Percentiles rank a stretch among this genome's conserved stretches.
Evolutionary conservation across 2,888 invertebrate genomes (phyloP).

Genomic region (Mimas tiliae): DNA sequence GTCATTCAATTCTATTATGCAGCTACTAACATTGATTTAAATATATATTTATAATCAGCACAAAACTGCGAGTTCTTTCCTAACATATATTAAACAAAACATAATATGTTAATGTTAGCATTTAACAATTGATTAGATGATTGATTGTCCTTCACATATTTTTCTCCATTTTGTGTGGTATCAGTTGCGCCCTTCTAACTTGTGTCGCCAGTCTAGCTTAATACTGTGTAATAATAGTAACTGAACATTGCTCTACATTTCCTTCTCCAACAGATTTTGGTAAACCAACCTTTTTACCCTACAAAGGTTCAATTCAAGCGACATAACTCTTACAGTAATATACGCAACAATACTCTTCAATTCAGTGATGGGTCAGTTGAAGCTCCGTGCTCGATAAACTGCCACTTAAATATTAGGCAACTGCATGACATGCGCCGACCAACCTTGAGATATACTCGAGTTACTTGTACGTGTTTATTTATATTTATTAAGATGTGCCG

Average conservation of each 20-base stretch:
- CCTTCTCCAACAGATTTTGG: not conserved
- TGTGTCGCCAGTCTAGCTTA: no score
- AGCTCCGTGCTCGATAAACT: conserved; percentile 26
- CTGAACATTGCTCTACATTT: not conserved
- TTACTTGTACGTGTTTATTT: conserved; percentile 25
- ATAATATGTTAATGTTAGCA: no score
- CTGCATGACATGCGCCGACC: conserved; percentile 4
- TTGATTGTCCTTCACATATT: no score
- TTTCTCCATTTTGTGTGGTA: no score
- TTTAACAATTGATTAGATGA: no score
- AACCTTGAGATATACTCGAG: conserved; percentile 27
- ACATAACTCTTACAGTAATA: not conserved
- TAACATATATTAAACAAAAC: no score
- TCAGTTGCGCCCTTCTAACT: no score
- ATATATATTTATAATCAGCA: no score
- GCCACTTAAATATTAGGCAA: conserved; percentile 27
- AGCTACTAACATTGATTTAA: no score
- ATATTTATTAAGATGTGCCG: conserved; percentile 13
- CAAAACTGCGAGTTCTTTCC: no score
- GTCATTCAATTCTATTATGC: no score
- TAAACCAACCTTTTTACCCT: no score
- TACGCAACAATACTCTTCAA: conserved; percentile 7
- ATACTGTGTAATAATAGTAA: not conserved
- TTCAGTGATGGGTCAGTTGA: conserved; percentile 14
- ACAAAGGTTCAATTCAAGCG: not conserved